Base-by-base conservation (phyloP, 2,113 vertebrate species). In the Dipodomys ordii region DNA sequence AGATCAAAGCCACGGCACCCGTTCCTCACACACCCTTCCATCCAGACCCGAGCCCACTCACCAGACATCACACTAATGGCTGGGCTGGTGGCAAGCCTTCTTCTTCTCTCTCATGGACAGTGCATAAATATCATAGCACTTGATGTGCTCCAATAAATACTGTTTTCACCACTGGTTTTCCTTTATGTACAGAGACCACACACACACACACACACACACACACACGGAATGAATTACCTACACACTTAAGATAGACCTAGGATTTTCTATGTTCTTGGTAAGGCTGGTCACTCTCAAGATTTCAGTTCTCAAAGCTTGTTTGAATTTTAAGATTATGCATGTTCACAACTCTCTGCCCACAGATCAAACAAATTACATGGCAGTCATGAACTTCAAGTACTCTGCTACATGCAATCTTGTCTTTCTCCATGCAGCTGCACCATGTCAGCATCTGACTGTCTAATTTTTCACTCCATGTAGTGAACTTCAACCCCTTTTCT, bases 1-100 rank as follows among this genome's bases (percentile, higher is more conserved):
- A 7, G 60, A 13, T 23, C 1, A 7, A 30, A n/a, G 65, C 0
- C 49, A 49, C 0, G 83, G 20, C 3, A 27, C 1, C 3, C 6
- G 20, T 69, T 83, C 4, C 72, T 62, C 16, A 32, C 0, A 0
- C 0, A 23, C 27, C 20, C 72, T 53, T 65, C n/a, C 67, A 76
- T 46, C 60, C 3, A 28, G 76, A 73, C 27, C 57, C 7, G 4
- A 64, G 53, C 28, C 67, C 22, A 2, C 30, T 27, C 62, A 62
- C n/a, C 39, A 44, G 32, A 64, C 11, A 2, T 64, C 82, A 60
- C 20, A 79, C 76, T 69, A 49, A 78, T 18, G 62, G 94, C 27
- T 18, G 76, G 35, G 64, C 64, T 64, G 82, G 74, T 84, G 79
- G 86, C 90, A 79, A 35, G 44, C 25, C 44, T 9, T 83, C 30